Base-by-base conservation (phyloP, 1,140 invertebrate genomes). In the Anoplophora glabripennis region DNA sequence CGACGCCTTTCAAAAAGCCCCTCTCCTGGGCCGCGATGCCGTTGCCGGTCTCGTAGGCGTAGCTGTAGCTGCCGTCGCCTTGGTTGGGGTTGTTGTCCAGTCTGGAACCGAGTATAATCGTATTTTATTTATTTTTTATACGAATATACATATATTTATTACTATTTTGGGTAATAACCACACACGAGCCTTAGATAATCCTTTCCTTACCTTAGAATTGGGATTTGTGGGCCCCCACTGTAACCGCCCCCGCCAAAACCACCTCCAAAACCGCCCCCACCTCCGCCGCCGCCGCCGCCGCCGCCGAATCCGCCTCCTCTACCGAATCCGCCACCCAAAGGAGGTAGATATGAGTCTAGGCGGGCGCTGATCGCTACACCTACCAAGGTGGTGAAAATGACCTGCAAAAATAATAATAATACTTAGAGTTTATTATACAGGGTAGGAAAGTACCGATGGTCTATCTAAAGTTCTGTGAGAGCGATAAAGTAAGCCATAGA, bases 311-410 rank as follows among this genome's bases (percentile, higher is more conserved):
- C 59, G 53, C 53, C 66, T 37, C 53, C 49, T 28, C 60, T 49
- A 5, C 42, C 53, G 28, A 56, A 57, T 51, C 56, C 47, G 14
- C 44, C 48, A 15, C 65, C 21, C 3, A 10, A 70, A 2, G 84
- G 84, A 10, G 84, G 84, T 10, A 86, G 76, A 67, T 86, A 86
- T 10, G 77, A 83, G 59, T 86, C 84, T 57, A 85, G 72, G 46
- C 83, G 80, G 46, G 56, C 64, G 35, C 64, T 63, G 12, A 63
- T 33, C 36, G 61, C 69, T 9, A 66, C 53, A 34, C 68, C 65
- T 8, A 65, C 44, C 11, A 71, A 34, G 11, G 59, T 58, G 14
- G 63, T 54, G 46, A 72, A 55, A 55, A 71, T 54, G 14, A 71
- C 42, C 66, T 70, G 28, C 49, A 68, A 66, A 7, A 59, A 49